Percentiles rank a stretch among this genome's conserved stretches.
phyloP scores from a whole-genome alignment of 1,140 invertebrate genomes.

The Drosophila bifasciata region DNA sequence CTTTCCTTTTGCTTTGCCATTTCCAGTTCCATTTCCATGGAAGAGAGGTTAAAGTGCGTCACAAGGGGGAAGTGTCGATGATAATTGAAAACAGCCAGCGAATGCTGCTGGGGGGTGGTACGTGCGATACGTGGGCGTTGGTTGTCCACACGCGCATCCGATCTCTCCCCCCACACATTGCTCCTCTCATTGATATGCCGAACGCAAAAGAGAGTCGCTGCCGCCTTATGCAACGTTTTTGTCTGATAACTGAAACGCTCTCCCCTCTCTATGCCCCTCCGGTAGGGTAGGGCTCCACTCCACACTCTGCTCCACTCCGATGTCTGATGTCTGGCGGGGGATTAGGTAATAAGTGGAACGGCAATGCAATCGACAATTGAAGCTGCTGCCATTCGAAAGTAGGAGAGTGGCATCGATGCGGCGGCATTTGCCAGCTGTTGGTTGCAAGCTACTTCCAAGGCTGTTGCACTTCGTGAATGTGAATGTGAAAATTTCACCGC shows the following conservation, averaged over 20 bases:
- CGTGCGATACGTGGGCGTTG: constrained; percentile 52
- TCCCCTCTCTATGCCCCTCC: neutral
- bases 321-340: constrained; percentile 11
- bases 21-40: neutral
- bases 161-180: constrained; percentile 21
- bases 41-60: constrained; percentile 63
- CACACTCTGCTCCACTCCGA: neutral
- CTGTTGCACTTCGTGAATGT: constrained; percentile 74
- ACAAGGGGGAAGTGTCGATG: constrained; percentile 62
- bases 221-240: constrained; percentile 25
- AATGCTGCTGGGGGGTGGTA: constrained; percentile 1
- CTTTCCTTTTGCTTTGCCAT: constrained; percentile 34
- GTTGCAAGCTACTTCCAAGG: constrained; percentile 19
- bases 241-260: no score
- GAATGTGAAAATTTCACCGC: constrained; percentile 82
- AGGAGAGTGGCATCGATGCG: constrained; percentile 50
- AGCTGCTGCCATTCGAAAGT: constrained; percentile 59
- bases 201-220: constrained; percentile 26
- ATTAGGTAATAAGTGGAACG: constrained; percentile 62
- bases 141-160: constrained; percentile 41
- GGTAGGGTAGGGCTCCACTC: constrained; percentile 17
- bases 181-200: constrained; percentile 73
- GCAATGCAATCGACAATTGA: constrained; percentile 53
- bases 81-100: constrained; percentile 61
- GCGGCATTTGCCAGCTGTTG: constrained; percentile 15